These are phyloP conservation scores for Tetramorium alpestre DNA, from an alignment of 1,140 invertebrate genomes.

Conservation along the genomic window DNA sequence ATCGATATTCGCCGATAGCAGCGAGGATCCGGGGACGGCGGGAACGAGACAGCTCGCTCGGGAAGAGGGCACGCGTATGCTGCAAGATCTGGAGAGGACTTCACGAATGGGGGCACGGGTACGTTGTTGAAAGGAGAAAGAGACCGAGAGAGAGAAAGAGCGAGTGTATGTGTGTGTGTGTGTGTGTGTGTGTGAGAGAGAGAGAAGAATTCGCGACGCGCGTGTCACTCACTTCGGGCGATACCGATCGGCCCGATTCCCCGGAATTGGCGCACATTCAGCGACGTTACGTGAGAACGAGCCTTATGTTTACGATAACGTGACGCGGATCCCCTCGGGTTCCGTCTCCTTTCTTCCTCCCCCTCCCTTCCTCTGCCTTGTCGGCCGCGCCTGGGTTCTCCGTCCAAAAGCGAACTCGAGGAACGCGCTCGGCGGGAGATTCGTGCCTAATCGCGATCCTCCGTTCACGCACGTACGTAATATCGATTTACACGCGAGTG, in stretches of 20 bases:
- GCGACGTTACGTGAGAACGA: background rate
- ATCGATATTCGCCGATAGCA: background rate
- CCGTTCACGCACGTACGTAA: constrained; percentile 66
- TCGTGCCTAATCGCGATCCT: constrained; percentile 63
- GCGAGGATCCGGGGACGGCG: background rate
- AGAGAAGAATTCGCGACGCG: constrained; percentile 26
- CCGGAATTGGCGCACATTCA: background rate
- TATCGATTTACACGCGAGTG: constrained; percentile 78
- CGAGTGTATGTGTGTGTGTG: too few species aligned
- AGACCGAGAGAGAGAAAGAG: background rate
- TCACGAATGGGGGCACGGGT: constrained; percentile 71
- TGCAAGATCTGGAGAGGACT: constrained; percentile 44
- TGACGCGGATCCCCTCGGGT: background rate
- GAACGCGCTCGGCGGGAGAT: constrained; percentile 32
- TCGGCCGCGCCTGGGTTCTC: background rate
- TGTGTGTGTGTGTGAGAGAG: background rate
- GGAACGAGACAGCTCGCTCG: background rate
- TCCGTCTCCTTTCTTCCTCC: background rate
- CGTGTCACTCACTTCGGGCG: background rate
- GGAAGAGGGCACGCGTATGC: constrained; percentile 47
- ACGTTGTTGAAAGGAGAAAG: constrained; percentile 43
- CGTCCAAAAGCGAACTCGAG: background rate
- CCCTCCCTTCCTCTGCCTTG: too few species aligned
- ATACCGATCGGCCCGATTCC: background rate
- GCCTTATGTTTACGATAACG: background rate